Evolutionary conservation across 1,140 invertebrate species (phyloP).

Genomic region (Sycobia sp.): DNA sequence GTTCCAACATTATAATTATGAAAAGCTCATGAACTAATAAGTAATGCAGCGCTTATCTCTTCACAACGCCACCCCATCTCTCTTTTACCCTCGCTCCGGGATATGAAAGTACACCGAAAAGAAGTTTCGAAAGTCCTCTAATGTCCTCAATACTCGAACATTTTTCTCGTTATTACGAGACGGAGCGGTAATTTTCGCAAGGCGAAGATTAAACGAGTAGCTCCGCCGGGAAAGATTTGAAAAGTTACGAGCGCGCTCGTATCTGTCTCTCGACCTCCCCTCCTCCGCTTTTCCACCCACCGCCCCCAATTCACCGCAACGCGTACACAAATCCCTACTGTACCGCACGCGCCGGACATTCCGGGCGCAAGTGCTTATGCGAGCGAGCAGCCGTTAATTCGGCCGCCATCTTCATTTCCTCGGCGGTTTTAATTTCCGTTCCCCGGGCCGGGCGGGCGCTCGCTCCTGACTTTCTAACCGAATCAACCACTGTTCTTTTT

Average conservation of each 20-base stretch:
- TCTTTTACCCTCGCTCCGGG: too few relatives aligned
- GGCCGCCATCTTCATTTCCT: conserved; percentile 16
- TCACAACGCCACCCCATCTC: too few relatives aligned
- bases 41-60: too few relatives aligned
- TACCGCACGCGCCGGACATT: too few relatives aligned
- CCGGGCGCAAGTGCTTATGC: conserved; percentile 4
- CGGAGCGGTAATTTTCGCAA: background rate
- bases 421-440: conserved; percentile 26
- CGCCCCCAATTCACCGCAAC: background rate
- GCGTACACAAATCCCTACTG: too few relatives aligned
- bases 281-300: background rate
- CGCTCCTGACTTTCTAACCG: conserved; percentile 8
- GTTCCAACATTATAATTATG: too few relatives aligned
- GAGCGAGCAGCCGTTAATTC: conserved; percentile 11
- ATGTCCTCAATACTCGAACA: background rate
- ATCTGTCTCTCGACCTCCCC: too few relatives aligned
- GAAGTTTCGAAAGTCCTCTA: background rate
- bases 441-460: background rate
- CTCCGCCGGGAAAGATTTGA: conserved; percentile 1
- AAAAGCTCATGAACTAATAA: too few relatives aligned
- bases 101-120: background rate
- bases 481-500: background rate
- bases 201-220: background rate
- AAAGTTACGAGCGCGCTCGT: background rate
- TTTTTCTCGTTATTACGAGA: background rate